Evolutionary conservation across 2,113 vertebrate species (phyloP).

Genomic region (Lophochroa leadbeateri): DNA sequence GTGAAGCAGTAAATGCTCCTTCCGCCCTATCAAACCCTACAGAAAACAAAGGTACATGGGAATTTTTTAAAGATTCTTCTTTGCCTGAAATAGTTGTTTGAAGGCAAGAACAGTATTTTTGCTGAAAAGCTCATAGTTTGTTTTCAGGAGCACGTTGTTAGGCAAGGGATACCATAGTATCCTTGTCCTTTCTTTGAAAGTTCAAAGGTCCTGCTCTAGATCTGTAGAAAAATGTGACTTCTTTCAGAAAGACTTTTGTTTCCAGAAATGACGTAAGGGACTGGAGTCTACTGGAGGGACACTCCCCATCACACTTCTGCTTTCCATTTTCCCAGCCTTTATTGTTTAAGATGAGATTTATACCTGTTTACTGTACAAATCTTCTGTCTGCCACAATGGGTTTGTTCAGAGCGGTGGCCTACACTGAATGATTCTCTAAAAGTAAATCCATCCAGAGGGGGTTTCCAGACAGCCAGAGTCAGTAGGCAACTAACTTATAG

Average conservation of each 20-base stretch:
- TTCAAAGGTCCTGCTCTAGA: not conserved
- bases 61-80: not conserved
- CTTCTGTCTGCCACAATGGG: conserved; percentile 40
- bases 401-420: conserved; percentile 41
- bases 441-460: conserved; percentile 65
- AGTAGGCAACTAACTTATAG: conserved; percentile 26
- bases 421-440: conserved; percentile 38
- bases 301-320: not conserved
- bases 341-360: conserved; percentile 62
- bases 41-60: not conserved
- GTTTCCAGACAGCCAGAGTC: conserved; percentile 61
- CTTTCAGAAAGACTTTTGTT: not conserved
- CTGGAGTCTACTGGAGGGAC: conserved; percentile 4
- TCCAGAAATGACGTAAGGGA: not conserved
- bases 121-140: not conserved
- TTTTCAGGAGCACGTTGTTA: not conserved
- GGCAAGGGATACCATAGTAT: not conserved
- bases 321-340: conserved; percentile 22
- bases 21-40: not conserved
- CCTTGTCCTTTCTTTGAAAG: not conserved
- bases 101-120: not conserved
- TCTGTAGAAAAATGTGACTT: not conserved
- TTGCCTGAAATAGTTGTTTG: not conserved
- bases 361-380: conserved; percentile 58
- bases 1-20: not conserved